A percentile compares a stretch with the other conserved stretches of the same genome.
Conservation (phyloP, 2,888 invertebrate species). For the Andrena praecox region DNA sequence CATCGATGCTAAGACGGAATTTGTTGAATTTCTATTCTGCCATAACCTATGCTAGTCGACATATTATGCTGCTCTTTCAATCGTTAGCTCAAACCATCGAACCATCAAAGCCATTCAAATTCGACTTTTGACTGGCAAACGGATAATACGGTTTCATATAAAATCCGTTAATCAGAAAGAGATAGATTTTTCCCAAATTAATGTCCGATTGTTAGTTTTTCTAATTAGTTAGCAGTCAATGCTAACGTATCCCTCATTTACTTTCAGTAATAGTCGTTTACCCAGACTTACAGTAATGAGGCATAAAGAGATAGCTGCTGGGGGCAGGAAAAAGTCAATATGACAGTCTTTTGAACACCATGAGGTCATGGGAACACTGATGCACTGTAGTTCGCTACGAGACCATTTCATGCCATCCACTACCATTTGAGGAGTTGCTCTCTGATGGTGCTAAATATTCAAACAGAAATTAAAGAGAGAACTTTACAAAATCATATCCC, state of each 20-base stretch:
- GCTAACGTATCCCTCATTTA: constrained; percentile 68
- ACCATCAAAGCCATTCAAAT: constrained; percentile 32
- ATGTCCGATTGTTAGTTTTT: constrained; percentile 61
- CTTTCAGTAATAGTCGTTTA: constrained; percentile 60
- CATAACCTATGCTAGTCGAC: constrained; percentile 70
- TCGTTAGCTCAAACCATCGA: constrained; percentile 57
- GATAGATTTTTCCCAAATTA: constrained; percentile 58
- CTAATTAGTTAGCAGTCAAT: constrained; percentile 67
- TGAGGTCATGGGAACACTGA: constrained; percentile 82
- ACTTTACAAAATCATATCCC: neutral
- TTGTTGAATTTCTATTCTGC: constrained; percentile 71
- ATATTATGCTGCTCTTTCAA: constrained; percentile 71
- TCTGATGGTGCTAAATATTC: constrained; percentile 79
- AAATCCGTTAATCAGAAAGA: constrained; percentile 65
- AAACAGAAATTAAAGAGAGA: constrained; percentile 5
- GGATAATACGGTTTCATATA: constrained; percentile 58
- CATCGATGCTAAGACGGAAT: constrained; percentile 72
- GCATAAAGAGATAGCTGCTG: constrained; percentile 71
- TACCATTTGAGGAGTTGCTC: constrained; percentile 86
- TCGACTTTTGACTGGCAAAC: constrained; percentile 56
- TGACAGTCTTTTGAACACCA: constrained; percentile 85
- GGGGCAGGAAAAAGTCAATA: constrained; percentile 80
- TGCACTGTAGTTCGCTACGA: constrained; percentile 86
- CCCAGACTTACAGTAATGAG: constrained; percentile 68
- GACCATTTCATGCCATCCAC: constrained; percentile 87